Base-by-base conservation (phyloP, 2,888 invertebrate genomes). In the Drosophila paucipuncta region DNA sequence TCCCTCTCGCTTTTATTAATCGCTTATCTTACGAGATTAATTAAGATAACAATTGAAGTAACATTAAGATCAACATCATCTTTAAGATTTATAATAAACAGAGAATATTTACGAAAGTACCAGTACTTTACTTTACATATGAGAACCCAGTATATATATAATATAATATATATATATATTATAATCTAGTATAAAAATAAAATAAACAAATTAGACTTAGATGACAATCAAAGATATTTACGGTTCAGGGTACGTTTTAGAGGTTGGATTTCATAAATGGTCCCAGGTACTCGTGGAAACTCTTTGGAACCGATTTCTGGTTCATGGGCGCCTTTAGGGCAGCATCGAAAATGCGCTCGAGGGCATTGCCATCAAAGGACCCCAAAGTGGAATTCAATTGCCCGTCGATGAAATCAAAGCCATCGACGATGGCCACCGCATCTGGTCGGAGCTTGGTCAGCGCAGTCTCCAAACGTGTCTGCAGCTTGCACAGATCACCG, bases 361-460 rank as follows among this genome's bases (percentile, higher is more conserved):
- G 97, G 18, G 97, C 97, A 82, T 96, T 96, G 0, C 97, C 97
- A 93, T 97, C 97, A 92, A 96, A 97, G 1, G 96, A 95, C 0
- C 97, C 97, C 33, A 97, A 93, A 0, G 96, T 95, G 2, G 97
- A 97, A 60, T 95, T 95, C 9, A 98, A 93, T 73, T 97, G 95
- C 91, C 96, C 96, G 90, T 98, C 97, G 25, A 95, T 94, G 50
- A 97, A 95, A 92, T 98, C 98, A 92, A 98, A 99, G 16, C 97
- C 95, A 94, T 99, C 99, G 0, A 98, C 98, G 37, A 99, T 94
- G 0, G 97, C 96, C 0, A 99, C 97, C 0, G 97, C 98, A 92
- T 99, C 96, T 1, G 97, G 97, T 49, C 99, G 95, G 49, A 99
- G 94, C n/a, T 95, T 94, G 2, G 94, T 94, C 64, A 99, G 94